phyloP scores from a whole-genome alignment of 2,888 invertebrate species.

The Meiosimyza platycephala region DNA sequence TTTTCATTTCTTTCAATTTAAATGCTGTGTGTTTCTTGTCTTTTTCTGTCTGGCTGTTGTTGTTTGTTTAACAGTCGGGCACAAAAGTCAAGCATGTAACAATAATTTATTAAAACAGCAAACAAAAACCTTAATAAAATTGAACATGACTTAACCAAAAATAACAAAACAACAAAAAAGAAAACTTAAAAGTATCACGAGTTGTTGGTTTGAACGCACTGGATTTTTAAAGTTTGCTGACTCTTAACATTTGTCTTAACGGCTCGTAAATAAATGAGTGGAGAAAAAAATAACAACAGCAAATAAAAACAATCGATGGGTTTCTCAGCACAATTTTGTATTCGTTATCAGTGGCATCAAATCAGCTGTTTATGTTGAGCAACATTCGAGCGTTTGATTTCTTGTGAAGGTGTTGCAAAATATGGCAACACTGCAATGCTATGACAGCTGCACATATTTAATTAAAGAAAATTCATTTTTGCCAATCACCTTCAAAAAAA shows the following conservation, averaged over 20 bases:
- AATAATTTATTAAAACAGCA: slow-evolving; percentile 7
- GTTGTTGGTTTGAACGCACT: slow-evolving; percentile 39
- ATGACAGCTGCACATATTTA: slow-evolving; percentile 10
- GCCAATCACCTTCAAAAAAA: no score
- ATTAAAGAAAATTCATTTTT: neutral
- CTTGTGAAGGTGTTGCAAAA: slow-evolving; percentile 19
- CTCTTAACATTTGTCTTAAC: slow-evolving; percentile 44
- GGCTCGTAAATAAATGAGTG: slow-evolving; percentile 38
- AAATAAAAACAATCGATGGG: slow-evolving; percentile 14
- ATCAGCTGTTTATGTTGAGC: neutral
- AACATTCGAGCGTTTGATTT: neutral
- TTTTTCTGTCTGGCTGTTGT: neutral
- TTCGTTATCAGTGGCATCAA: neutral
- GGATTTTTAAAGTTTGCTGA: slow-evolving; percentile 5
- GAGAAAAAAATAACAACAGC: slow-evolving; percentile 23
- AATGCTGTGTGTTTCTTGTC: neutral
- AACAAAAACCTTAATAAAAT: no score
- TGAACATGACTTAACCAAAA: neutral
- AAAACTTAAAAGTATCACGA: slow-evolving; percentile 23
- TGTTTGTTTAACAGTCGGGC: neutral
- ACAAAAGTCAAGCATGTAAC: slow-evolving; percentile 10
- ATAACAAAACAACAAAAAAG: slow-evolving; percentile 47
- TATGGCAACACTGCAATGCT: neutral
- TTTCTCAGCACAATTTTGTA: neutral
- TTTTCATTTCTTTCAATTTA: neutral